Conservation (phyloP, 1,140 invertebrate genomes). For the Phocides pigmalion region DNA sequence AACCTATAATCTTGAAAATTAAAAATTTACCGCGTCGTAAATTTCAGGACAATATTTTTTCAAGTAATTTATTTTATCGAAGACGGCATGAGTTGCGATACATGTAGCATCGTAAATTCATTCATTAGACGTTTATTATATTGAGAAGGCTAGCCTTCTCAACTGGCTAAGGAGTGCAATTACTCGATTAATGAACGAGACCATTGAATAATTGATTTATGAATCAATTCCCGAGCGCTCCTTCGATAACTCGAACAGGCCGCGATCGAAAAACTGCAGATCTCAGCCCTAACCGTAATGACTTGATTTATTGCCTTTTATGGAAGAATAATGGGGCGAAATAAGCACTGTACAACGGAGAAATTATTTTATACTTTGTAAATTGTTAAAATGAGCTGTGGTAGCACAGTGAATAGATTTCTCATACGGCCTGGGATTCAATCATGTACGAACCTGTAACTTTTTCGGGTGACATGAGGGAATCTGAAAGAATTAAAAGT, state of each 20-base stretch:
- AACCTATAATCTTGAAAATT: too few species aligned
- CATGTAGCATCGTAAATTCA: neutral
- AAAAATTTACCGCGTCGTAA: too few species aligned
- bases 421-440: neutral
- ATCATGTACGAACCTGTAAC: too few species aligned
- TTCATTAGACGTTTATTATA: neutral
- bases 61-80: too few species aligned
- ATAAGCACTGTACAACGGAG: neutral
- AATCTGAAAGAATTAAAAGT: too few species aligned
- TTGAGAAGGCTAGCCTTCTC: neutral
- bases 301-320: conserved; percentile 14
- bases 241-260: conserved; percentile 13
- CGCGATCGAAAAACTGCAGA: conserved; percentile 14
- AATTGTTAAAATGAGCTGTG: neutral
- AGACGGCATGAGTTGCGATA: too few species aligned
- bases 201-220: conserved; percentile 31
- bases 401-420: neutral
- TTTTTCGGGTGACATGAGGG: too few species aligned
- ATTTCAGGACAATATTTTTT: too few species aligned
- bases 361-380: neutral
- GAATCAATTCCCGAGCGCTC: conserved; percentile 10
- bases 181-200: conserved; percentile 11
- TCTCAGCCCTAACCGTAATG: neutral
- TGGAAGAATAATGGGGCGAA: conserved; percentile 5
- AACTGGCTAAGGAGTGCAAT: neutral